These are phyloP conservation scores for Prionailurus bengalensis DNA, from an alignment of 2,113 vertebrate genomes.

Conservation along the genomic window DNA sequence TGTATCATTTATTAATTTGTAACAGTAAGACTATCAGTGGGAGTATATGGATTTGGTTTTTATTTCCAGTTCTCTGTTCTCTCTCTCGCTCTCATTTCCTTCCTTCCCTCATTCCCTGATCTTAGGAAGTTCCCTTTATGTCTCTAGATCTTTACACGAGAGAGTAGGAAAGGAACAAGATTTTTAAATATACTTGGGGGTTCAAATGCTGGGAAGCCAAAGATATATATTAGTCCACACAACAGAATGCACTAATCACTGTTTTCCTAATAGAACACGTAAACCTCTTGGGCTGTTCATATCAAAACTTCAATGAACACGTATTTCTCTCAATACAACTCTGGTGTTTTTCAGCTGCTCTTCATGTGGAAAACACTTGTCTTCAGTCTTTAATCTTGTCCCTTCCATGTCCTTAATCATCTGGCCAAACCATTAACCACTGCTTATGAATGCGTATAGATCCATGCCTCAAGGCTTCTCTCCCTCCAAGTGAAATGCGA, in stretches of 20 bases:
- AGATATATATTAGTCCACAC: neutral
- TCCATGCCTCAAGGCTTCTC: neutral
- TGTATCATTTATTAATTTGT: conserved; percentile 25
- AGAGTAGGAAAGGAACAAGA: conserved; percentile 15
- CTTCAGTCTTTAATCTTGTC: neutral
- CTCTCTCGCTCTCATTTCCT: conserved; percentile 49
- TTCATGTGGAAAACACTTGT: conserved; percentile 19
- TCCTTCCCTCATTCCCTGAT: conserved; percentile 42
- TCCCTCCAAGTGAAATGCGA: neutral
- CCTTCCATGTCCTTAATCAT: neutral
- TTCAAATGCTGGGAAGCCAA: neutral
- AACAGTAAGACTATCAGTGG: neutral
- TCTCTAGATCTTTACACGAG: conserved; percentile 43
- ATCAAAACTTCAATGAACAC: conserved; percentile 30
- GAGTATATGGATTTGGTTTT: conserved; percentile 19
- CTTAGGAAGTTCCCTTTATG: conserved; percentile 27
- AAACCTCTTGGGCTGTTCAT: neutral
- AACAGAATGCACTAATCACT: neutral
- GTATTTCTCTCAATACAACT: neutral
- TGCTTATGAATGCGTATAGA: neutral
- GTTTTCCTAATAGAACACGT: conserved; percentile 9
- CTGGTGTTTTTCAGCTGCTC: neutral
- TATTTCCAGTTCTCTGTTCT: conserved; percentile 37
- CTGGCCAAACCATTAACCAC: neutral
- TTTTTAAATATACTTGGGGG: neutral